phyloP scores from a whole-genome alignment of 2,888 invertebrate species.

The Adelphocoris suturalis region DNA sequence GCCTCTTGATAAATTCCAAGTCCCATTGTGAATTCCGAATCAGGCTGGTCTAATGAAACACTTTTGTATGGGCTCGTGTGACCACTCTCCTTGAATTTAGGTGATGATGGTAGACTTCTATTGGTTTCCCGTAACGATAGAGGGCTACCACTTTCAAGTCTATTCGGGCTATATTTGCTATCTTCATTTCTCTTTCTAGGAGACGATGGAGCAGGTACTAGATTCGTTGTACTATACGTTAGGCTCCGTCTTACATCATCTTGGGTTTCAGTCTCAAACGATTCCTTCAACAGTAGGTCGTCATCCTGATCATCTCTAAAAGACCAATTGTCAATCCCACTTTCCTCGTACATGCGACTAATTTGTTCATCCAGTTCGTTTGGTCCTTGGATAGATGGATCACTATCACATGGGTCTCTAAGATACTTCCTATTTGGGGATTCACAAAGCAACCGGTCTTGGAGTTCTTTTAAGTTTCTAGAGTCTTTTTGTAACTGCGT shows the following conservation, averaged over 20 bases:
- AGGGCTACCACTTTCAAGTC: constrained; percentile 53
- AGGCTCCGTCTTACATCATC: constrained; percentile 54
- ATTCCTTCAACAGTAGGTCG: constrained; percentile 49
- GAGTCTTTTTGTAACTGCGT: constrained; percentile 89
- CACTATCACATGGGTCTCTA: constrained; percentile 70
- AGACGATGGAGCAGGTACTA: constrained; percentile 73
- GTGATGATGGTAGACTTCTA: constrained; percentile 69
- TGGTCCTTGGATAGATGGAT: constrained; percentile 82
- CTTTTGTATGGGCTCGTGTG: constrained; percentile 56
- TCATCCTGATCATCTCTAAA: constrained; percentile 73
- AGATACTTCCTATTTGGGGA: constrained; percentile 74
- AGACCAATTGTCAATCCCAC: constrained; percentile 84
- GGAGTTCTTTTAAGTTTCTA: constrained; percentile 87
- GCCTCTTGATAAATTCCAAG: constrained; percentile 62
- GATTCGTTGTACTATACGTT: constrained; percentile 65
- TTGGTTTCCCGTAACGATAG: constrained; percentile 47
- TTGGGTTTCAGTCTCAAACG: constrained; percentile 65
- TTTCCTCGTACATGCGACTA: constrained; percentile 84
- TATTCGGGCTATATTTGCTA: constrained; percentile 56
- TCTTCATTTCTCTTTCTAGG: constrained; percentile 71
- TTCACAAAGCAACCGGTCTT: constrained; percentile 82
- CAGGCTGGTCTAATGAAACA: constrained; percentile 46
- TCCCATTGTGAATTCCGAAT: constrained; percentile 26
- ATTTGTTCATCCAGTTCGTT: constrained; percentile 86
- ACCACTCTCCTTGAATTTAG: constrained; percentile 67